phyloP scores from a whole-genome alignment of 2,888 invertebrate genomes.

The Leptinotarsa rubiginosa region DNA sequence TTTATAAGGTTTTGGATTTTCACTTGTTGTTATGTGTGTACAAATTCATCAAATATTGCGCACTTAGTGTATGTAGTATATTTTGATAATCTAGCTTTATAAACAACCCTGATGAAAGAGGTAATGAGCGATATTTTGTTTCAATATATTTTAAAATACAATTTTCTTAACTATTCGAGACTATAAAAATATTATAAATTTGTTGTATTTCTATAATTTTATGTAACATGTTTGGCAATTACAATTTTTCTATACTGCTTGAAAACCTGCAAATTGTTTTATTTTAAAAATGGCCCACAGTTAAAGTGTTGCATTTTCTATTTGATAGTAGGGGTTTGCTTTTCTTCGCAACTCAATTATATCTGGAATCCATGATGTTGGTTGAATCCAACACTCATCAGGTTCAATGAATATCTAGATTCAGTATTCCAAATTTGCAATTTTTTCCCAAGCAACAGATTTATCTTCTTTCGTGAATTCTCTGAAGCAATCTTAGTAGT shows the following conservation, averaged over 20 bases:
- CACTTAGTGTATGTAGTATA: background rate
- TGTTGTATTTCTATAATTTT: constrained; percentile 30
- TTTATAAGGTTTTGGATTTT: background rate
- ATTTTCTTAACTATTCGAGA: background rate
- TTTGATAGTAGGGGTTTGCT: constrained; percentile 39
- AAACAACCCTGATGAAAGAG: background rate
- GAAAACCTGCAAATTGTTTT: constrained; percentile 49
- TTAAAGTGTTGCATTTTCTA: constrained; percentile 41
- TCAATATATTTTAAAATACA: background rate
- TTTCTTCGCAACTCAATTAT: background rate
- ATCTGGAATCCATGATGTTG: background rate
- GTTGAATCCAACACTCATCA: too few relatives aligned
- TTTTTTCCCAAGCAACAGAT: too few relatives aligned
- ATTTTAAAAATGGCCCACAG: constrained; percentile 26
- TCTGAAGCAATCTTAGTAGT: too few relatives aligned
- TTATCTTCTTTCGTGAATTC: too few relatives aligned
- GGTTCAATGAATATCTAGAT: background rate
- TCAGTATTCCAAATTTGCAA: background rate
- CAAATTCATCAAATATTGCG: background rate
- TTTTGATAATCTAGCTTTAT: background rate
- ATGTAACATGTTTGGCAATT: constrained; percentile 8
- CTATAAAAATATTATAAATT: constrained; percentile 29
- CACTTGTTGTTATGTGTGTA: background rate
- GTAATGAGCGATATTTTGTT: background rate
- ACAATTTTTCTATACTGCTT: constrained; percentile 28